phyloP scores from a whole-genome alignment of 2,797 vertebrate genomes.

The Characodon lateralis region DNA sequence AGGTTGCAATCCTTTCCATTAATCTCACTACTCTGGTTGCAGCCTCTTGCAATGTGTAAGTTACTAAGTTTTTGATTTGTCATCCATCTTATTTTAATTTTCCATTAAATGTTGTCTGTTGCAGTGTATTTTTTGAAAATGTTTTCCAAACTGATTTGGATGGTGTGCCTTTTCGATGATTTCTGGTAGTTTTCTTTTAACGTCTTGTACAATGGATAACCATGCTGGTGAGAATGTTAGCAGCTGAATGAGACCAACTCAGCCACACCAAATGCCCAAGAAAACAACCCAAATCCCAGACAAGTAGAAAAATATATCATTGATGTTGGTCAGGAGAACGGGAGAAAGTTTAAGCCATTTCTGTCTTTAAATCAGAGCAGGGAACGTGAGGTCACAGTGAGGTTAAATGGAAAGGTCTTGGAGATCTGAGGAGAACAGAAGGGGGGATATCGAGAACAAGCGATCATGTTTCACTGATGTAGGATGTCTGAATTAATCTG shows the following conservation, averaged over 20 bases:
- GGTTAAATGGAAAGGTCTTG: neutral
- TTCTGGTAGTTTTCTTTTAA: neutral
- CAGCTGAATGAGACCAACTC: neutral
- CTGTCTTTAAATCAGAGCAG: neutral
- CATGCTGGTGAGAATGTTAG: neutral
- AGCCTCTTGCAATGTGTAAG: neutral
- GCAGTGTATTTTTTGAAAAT: neutral
- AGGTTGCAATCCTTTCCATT: too few species aligned
- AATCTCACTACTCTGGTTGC: too few species aligned
- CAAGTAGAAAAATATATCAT: constrained; percentile 3
- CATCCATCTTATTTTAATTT: too few species aligned
- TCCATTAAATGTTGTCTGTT: too few species aligned
- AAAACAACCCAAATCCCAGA: constrained; percentile 12
- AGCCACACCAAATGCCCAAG: neutral
- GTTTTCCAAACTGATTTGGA: neutral
- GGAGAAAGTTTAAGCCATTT: neutral
- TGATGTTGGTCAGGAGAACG: neutral
- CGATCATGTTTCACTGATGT: neutral
- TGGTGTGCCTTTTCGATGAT: neutral
- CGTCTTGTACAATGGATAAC: neutral
- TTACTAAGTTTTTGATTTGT: too few species aligned
- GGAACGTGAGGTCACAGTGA: neutral
- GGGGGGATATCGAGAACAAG: neutral
- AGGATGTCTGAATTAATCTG: neutral
- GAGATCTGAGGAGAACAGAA: neutral